Evolutionary conservation across 2,888 invertebrate species (phyloP), one percentile per base, ranked within the genome.

Genomic region (Barypeithes pellucidus): DNA sequence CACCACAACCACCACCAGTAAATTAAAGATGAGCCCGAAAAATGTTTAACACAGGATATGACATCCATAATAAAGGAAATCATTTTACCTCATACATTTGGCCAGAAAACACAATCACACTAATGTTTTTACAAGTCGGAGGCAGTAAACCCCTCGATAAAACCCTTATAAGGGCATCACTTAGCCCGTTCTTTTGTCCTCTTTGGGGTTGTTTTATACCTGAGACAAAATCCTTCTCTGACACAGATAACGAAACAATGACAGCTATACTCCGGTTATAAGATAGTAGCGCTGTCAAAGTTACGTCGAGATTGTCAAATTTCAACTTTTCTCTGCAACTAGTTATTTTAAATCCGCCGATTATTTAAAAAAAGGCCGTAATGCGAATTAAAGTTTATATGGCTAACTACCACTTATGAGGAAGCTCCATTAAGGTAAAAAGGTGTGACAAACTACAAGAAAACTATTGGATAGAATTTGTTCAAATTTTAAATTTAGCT

Each of bases 161-260:
- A 57, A 57, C 54, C 54, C 54, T 57, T 57, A 57, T 18, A 57
- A 57, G 33, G 18, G 54, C 54, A 57, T 57, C 33, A 57, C 54
- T 33, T 33, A 57, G 54, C 18, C 11, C 33, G 33, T 9, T 57
- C 33, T 33, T 57, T 29, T 57, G 33, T 33, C 16, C 33, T 14
- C 54, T 57, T 33, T 57, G 18, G 2, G 33, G 52, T 16, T 57
- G 33, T 8, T 50, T 47, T 57, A 33, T 57, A 57, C 54, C 54
- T 57, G 54, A 24, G 11, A 33, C 16, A 33, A 54, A 54, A 54
- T 16, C 9, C 9, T 9, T 2, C 9, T 50, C n/a, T 50, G 20
- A 50, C 12, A n/a, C n/a, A 50, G 22, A 20, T 9, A 20, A 20
- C 7, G 47, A 8, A 5, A 33, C 33, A 33, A 33, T 4, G 4